Evolutionary conservation across 2,888 invertebrate species (phyloP), one percentile per base, ranked within the genome.

Genomic region (Cerceris ruficornis): DNA sequence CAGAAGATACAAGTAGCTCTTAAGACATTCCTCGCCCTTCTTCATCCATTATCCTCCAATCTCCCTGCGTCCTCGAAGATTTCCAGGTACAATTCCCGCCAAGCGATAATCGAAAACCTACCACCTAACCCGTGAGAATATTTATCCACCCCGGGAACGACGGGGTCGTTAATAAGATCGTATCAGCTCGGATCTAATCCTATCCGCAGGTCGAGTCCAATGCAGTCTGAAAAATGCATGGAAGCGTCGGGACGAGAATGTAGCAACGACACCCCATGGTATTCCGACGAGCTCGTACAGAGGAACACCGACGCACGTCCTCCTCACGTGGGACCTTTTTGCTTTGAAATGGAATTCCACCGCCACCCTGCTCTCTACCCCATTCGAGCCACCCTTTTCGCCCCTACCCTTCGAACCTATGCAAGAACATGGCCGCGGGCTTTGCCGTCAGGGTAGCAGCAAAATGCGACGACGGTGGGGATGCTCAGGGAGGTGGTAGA

Each of bases 301-400:
- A 49, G 28, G n/a, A 58, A 69, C 7, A 43, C 52, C 13, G 7
- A 43, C 52, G 42, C 17, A 52, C 39, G 7, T 11, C 43, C 71
- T 64, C 66, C 71, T 64, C 66, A 42, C 76, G 54, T 54, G 76
- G 76, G 75, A 82, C 68, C 71, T 75, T 76, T 82, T 72, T 71
- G 75, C 71, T 70, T 75, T 60, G 70, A 80, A 82, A 81, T 78
- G 72, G 81, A 82, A 83, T 86, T 84, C 79, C 75, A 58, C 28
- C 28, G 28, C 28, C 28, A 28, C 28, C 28, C 28, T 28, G 28
- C 28, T 28, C 4, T 28, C 28, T 28, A 28, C 28, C 28, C 28
- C 28, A 28, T 28, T 28, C 28, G 28, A 28, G 28, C 15, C 61
- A 39, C 59, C 76, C 60, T 49, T 52, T 14, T 55, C 28, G 42